These are phyloP conservation scores for Synanceia verrucosa DNA, from an alignment of 2,797 vertebrate species.

Conservation along the genomic window DNA sequence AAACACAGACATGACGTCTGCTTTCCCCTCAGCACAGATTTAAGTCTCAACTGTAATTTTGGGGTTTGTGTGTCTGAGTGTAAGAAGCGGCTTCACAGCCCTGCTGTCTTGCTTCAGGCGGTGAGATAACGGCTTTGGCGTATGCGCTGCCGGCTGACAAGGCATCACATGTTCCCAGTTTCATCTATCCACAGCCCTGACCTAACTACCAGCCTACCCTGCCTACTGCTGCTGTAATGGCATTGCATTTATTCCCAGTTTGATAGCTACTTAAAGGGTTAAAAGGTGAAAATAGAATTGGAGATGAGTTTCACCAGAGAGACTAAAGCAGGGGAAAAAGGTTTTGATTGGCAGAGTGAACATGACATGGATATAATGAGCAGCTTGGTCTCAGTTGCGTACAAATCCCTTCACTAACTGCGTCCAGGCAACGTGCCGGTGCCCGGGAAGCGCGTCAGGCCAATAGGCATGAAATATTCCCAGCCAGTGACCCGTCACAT, in stretches of 20 bases:
- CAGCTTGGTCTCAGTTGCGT: conserved; percentile 15
- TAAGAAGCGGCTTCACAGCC: conserved; percentile 38
- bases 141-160: conserved; percentile 41
- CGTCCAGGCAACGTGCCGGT: not conserved
- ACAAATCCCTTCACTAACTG: not conserved
- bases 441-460: conserved; percentile 19
- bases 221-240: not conserved
- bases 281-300: not conserved
- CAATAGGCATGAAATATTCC: not conserved
- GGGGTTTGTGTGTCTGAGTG: not conserved
- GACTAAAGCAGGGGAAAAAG: not conserved
- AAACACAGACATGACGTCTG: conserved; percentile 10
- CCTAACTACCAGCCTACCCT: not conserved
- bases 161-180: conserved; percentile 32
- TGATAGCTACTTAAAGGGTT: not conserved
- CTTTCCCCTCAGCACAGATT: not conserved
- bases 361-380: not conserved
- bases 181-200: conserved; percentile 12
- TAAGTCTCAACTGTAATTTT: conserved; percentile 14
- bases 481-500: conserved; percentile 18
- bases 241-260: not conserved
- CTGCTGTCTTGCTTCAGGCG: conserved; percentile 45
- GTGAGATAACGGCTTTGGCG: conserved; percentile 40
- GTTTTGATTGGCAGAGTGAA: not conserved
- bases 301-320: conserved; percentile 3